Base-by-base conservation (phyloP, 2,888 invertebrate species). In the Leptinotarsa tumamoca region DNA sequence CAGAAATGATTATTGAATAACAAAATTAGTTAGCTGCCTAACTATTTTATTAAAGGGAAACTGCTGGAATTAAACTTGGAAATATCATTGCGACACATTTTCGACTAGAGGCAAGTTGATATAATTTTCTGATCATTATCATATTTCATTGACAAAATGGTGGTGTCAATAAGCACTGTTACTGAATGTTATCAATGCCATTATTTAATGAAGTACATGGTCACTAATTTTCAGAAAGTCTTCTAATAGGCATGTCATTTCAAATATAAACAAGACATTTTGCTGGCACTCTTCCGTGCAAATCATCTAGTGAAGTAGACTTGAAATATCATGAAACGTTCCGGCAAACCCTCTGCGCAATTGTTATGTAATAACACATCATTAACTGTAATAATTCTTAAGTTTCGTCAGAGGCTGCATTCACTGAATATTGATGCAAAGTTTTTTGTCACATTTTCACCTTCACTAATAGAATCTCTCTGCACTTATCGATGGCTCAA, bases 221-320 rank as follows among this genome's bases (percentile, higher is more conserved):
- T 52, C 1, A 52, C 17, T 4, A 4, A 52, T 52, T 52, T 52
- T 52, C n/a, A 10, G 43, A 43, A 43, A 43, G 43, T 43, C 5
- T 1, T 43, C 10, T 43, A 3, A 43, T 43, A 43, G 43, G 43
- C 43, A 43, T 13, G 43, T 43, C 10, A 10, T 52, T 52, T 52
- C 52, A 17, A 17, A 17, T n/a, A n/a, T n/a, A 52, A 52, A 52
- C 5, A 15, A 52, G 52, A 17, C 15, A 52, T 52, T 52, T 7
- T 52, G 52, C 15, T 15, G 21, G 21, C 58, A 18, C 18, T 58
- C 21, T 58, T 58, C 52, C 18, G 10, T 56, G 21, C 58, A n/a
- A 10, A 58, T 58, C 58, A 58, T 58, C 56, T 21, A 21, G 58
- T 21, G 58, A 58, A 58, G 21, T 58, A 58, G 58, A 58, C 58